Conservation (phyloP, 2,797 vertebrate genomes). For the Pangasius mekongensis region DNA sequence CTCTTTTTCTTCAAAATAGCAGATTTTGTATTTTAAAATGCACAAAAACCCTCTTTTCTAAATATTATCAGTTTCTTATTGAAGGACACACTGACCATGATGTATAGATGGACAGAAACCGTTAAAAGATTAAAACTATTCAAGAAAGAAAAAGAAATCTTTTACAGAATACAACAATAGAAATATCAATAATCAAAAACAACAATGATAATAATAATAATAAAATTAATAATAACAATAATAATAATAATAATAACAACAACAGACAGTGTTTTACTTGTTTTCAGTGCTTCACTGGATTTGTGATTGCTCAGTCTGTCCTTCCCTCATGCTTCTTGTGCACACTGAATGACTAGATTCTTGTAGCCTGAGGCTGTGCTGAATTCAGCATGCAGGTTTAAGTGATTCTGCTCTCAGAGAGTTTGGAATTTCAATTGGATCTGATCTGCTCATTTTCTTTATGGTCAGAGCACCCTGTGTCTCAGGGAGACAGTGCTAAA, state of each 20-base stretch:
- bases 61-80: neutral
- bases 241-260: neutral
- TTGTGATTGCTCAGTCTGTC: neutral
- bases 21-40: neutral
- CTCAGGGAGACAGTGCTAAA: slow-evolving; percentile 7
- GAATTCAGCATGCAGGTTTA: slow-evolving; percentile 18
- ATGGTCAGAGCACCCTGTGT: neutral
- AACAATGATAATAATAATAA: neutral
- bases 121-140: neutral
- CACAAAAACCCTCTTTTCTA: neutral
- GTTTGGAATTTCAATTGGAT: slow-evolving; percentile 1
- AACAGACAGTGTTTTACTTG: neutral
- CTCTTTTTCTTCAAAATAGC: neutral
- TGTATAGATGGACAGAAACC: neutral
- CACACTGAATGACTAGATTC: neutral
- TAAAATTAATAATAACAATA: neutral
- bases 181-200: neutral
- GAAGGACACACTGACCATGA: neutral
- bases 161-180: neutral
- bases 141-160: neutral
- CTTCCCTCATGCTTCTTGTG: neutral
- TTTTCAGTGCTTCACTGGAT: slow-evolving; percentile 7
- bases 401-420: neutral
- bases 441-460: slow-evolving; percentile 9
- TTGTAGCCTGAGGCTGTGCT: slow-evolving; percentile 1